phyloP scores from a whole-genome alignment of 30 jellyfish, hydroid and myxozoan species.

The Pelagia noctiluca region DNA sequence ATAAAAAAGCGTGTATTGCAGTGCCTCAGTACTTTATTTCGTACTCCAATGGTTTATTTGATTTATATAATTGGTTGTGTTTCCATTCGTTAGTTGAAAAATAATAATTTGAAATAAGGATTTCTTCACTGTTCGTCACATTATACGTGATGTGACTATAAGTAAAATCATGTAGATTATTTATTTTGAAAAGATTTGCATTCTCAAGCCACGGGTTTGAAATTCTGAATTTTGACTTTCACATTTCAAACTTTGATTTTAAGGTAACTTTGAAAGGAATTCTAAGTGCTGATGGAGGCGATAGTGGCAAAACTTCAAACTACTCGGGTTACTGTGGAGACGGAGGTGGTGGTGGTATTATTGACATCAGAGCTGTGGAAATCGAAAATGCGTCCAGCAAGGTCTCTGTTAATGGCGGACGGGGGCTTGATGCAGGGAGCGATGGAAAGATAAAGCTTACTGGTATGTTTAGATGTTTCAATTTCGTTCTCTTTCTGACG shows the following conservation, averaged over 20 bases:
- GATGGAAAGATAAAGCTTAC: constrained; percentile 31
- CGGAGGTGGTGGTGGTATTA: constrained; percentile 93
- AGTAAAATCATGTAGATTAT: no score
- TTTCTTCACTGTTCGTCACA: no score
- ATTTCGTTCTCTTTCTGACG: no score
- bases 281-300: constrained; percentile 74
- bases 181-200: no score
- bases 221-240: background rate
- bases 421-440: constrained; percentile 69
- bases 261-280: constrained; percentile 53
- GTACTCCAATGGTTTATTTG: no score
- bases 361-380: constrained; percentile 30
- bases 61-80: no score
- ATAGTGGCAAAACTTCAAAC: constrained; percentile 54
- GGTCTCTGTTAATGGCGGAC: constrained; percentile 69
- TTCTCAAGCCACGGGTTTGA: background rate
- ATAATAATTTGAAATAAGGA: no score
- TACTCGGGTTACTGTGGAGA: constrained; percentile 77
- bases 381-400: background rate
- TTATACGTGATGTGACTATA: no score
- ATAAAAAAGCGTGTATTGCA: no score
- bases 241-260: background rate
- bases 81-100: no score
- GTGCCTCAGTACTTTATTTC: no score
- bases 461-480: no score